Evolutionary conservation across 2,113 vertebrate species (phyloP).

Genomic region (Sebastes schlegelii): DNA sequence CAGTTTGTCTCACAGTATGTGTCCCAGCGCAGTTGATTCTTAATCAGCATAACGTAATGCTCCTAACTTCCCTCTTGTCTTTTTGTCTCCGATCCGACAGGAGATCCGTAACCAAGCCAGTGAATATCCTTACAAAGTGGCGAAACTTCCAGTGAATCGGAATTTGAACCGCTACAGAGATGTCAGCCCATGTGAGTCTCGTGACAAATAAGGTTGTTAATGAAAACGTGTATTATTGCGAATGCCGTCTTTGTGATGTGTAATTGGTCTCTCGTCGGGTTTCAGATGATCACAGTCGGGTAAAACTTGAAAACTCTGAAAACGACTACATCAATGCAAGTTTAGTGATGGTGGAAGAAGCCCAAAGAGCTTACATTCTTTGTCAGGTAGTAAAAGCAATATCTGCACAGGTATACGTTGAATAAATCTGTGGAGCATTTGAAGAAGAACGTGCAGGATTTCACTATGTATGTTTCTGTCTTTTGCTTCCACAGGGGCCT

Average conservation of each 20-base stretch:
- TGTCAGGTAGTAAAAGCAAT: conserved; percentile 87
- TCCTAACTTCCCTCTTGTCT: conserved; percentile 41
- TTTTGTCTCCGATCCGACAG: conserved; percentile 81
- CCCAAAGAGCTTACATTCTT: conserved; percentile 93
- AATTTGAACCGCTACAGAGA: conserved; percentile 99
- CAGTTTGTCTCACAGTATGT: background rate
- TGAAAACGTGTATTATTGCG: background rate
- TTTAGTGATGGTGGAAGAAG: conserved; percentile 92
- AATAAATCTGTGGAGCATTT: background rate
- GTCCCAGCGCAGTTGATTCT: background rate
- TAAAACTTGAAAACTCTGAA: conserved; percentile 92
- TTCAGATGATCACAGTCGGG: conserved; percentile 97
- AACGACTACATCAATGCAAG: conserved; percentile 99
- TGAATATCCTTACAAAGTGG: conserved; percentile 93
- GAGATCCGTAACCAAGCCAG: conserved; percentile 95
- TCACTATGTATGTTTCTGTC: background rate
- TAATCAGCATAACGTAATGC: background rate
- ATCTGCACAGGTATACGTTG: background rate
- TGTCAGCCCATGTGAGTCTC: conserved; percentile 96
- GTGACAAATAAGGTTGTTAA: background rate
- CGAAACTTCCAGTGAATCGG: conserved; percentile 94
- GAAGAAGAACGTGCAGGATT: background rate
- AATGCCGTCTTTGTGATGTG: background rate
- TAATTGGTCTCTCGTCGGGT: conserved; percentile 49
- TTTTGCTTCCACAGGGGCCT: conserved; percentile 87